A percentile compares a stretch with the other conserved stretches of the same genome.
These are phyloP conservation scores for Liposcelis brunnea DNA, from an alignment of 2,888 invertebrate species.

Conservation along the genomic window DNA sequence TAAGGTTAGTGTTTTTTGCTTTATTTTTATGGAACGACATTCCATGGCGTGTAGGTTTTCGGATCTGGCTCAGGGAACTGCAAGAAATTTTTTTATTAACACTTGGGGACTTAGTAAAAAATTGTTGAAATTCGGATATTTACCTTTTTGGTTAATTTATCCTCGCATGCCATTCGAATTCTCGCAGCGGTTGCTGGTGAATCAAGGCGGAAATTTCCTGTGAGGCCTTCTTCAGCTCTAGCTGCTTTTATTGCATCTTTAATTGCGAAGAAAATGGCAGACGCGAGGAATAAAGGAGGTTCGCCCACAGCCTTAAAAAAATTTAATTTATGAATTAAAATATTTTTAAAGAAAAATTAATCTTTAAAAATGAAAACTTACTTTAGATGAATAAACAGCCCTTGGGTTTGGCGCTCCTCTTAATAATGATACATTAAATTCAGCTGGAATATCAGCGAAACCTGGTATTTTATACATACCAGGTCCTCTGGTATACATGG, in stretches of 20 bases:
- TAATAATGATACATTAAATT: constrained; percentile 82
- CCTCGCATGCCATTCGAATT: constrained; percentile 78
- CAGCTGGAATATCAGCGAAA: constrained; percentile 76
- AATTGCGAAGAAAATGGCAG: constrained; percentile 79
- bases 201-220: constrained; percentile 43
- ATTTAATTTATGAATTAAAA: too few species aligned
- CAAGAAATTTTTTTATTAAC: constrained; percentile 21
- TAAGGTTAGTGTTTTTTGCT: constrained; percentile 8
- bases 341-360: too few species aligned
- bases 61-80: constrained; percentile 38
- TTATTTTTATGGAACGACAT: constrained; percentile 34
- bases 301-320: constrained; percentile 72
- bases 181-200: constrained; percentile 78
- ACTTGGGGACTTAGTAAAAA: too few species aligned
- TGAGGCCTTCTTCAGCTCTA: constrained; percentile 47
- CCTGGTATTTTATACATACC: constrained; percentile 90
- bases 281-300: constrained; percentile 80
- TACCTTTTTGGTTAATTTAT: constrained; percentile 65
- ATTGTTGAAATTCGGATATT: constrained; percentile 5
- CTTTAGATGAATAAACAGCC: constrained; percentile 92
- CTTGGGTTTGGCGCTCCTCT: constrained; percentile 79
- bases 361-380: constrained; percentile 21
- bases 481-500: constrained; percentile 69
- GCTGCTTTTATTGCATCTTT: constrained; percentile 71
- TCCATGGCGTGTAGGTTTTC: constrained; percentile 44